Evolutionary conservation across 1,140 invertebrate genomes (phyloP).

Genomic region (Ptiloglossa arizonensis): DNA sequence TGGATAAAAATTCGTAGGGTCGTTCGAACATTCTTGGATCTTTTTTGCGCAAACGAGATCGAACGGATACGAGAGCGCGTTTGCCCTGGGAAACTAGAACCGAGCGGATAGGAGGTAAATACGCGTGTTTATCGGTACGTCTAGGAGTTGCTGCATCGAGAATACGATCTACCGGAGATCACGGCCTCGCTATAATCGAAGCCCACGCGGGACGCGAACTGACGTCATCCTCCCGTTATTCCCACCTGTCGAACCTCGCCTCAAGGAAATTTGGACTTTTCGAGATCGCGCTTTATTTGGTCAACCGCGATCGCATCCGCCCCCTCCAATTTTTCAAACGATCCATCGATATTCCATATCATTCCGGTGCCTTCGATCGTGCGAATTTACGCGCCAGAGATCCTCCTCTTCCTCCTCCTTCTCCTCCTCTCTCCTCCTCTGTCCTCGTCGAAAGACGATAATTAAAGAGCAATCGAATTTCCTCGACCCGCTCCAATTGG

Average conservation of each 20-base stretch:
- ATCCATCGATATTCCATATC: no score
- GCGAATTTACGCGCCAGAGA: no score
- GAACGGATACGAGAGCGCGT: background rate
- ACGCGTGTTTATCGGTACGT: background rate
- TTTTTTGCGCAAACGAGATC: no score
- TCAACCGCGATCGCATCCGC: background rate
- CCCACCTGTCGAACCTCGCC: constrained; percentile 53
- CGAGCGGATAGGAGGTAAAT: background rate
- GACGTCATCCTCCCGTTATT: constrained; percentile 67
- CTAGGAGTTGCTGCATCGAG: background rate
- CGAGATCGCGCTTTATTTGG: constrained; percentile 58
- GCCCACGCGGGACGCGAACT: constrained; percentile 59
- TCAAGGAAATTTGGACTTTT: constrained; percentile 43
- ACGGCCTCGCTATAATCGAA: constrained; percentile 44
- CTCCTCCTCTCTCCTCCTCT: no score
- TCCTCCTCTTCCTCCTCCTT: no score
- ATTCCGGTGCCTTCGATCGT: no score
- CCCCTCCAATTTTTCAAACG: background rate
- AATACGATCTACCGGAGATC: constrained; percentile 16
- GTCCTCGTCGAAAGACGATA: no score
- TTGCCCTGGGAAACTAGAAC: background rate
- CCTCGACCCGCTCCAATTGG: no score
- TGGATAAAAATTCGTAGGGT: no score
- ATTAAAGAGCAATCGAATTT: no score
- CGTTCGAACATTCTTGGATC: no score